Base-by-base conservation (phyloP, 2,113 vertebrate genomes). In the Helogale parvula region DNA sequence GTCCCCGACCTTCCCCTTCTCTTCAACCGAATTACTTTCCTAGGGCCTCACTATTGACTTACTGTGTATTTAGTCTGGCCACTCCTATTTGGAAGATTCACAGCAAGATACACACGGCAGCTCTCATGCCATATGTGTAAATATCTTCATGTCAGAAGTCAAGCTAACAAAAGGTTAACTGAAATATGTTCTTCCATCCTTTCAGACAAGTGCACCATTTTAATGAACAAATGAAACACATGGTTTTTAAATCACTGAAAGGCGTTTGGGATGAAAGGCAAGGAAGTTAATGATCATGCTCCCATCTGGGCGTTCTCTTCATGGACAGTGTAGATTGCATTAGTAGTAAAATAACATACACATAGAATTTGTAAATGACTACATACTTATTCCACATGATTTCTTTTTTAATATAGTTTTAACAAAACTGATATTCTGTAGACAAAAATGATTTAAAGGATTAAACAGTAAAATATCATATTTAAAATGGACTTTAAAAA, bases 31-130 rank as follows among this genome's bases (percentile, higher is more conserved):
- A 11, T 63, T n/a, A 41, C 41, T 79, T 11, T 3, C 17, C 69
- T 29, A 10, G 15, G 35, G 13, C 41, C 0, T 11, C 14, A 4
- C 7, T 12, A 6, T 3, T 23, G 11, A 33, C 5, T 7, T 17
- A 4, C 19, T 60, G 1, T n/a, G 19, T 1, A 7, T 52, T 38
- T 38, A 16, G 13, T 11, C 12, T 3, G 50, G 63, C 7, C 5
- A 11, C 12, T 1, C 11, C 63, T 8, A 23, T 17, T 81, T 1
- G 19, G 60, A 3, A 25, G 7, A 33, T 16, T 33, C 52, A 5
- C 13, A 31, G 2, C 19, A 31, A n/a, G n/a, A 38, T 1, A 5
- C 21, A 4, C 1, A 1, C 4, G 41, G 29, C 25, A 29, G 2
- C 2, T 9, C 57, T 9, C 14, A 38, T n/a, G 0, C 41, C n/a